Evolutionary conservation across 2,797 vertebrate species (phyloP), one percentile per base, ranked within the genome.

Genomic region (Smutsia gigantea): DNA sequence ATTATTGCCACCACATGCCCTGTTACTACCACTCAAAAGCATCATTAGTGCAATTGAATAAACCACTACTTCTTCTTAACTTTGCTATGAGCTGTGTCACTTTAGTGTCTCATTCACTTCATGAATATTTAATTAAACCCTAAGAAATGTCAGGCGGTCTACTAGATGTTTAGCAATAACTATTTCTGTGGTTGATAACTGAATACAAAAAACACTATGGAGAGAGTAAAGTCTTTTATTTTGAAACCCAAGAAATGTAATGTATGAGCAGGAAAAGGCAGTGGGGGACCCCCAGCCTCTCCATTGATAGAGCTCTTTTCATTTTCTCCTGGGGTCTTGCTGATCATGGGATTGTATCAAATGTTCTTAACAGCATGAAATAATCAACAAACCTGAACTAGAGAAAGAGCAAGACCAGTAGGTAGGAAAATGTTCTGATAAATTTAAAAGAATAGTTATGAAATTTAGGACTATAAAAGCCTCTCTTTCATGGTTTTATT

Each of bases 291-390:
- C 63, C n/a, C 15, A 81, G 71, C 1, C 23, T 92, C 49, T 95
- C 34, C 25, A 63, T 0, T 75, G 21, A 90, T 42, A 93, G 1
- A 53, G 7, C 17, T 11, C n/a, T 96, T 90, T 95, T 31, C 82
- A 96, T 96, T 95, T 94, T 95, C 72, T 96, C 77, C 55, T 57
- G 31, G 27, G 51, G 46, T 85, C 63, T 95, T 87, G 46, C 79
- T 95, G 84, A 94, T 93, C 59, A 71, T 79, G 66, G 55, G 9
- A 95, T 84, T 92, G 53, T 77, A 96, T 89, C 78, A 97, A 89
- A 93, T 92, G 89, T 95, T 93, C 81, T 93, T 96, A 96, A 23
- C 90, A 96, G 93, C 42, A 69, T 95, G 88, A 97, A 95, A 94
- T 97, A 92, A 95, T 95, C 94, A 95, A 94, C 53, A 94, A 75